Conservation (phyloP, 53 echinoderm and acorn worm genomes). For the Temnopleurus reevesii region DNA sequence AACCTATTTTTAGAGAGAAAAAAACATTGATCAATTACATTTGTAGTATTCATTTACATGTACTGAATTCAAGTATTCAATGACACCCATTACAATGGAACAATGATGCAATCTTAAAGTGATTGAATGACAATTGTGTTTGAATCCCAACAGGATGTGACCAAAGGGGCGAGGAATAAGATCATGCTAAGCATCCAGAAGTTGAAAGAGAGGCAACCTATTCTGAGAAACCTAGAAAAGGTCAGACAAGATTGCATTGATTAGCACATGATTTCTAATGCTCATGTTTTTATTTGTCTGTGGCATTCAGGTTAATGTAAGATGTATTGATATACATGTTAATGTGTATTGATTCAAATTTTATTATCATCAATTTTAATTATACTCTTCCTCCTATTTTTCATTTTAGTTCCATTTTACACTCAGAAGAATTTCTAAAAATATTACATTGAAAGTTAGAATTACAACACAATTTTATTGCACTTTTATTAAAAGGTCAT, state of each 20-base stretch:
- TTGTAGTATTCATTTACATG: no score
- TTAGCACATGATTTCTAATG: background rate
- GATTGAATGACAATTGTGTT: conserved; percentile 25
- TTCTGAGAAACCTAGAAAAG: conserved; percentile 84
- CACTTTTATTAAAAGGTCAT: no score
- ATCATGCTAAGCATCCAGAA: conserved; percentile 86
- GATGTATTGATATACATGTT: background rate
- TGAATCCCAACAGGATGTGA: conserved; percentile 75
- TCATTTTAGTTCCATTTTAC: no score
- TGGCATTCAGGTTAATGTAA: background rate
- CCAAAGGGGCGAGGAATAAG: conserved; percentile 96
- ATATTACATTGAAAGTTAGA: no score
- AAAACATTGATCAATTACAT: no score
- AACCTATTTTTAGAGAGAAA: no score
- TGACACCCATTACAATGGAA: no score
- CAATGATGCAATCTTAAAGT: background rate
- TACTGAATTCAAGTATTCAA: no score
- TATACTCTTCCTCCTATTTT: no score
- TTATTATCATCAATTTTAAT: no score
- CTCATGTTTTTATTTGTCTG: conserved; percentile 4
- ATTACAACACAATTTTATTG: no score
- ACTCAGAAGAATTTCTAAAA: no score
- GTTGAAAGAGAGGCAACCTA: conserved; percentile 85
- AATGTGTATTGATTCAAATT: background rate
- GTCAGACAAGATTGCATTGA: conserved; percentile 60